These are phyloP conservation scores for Perdita meconis DNA, from an alignment of 2,888 invertebrate genomes.

Conservation along the genomic window DNA sequence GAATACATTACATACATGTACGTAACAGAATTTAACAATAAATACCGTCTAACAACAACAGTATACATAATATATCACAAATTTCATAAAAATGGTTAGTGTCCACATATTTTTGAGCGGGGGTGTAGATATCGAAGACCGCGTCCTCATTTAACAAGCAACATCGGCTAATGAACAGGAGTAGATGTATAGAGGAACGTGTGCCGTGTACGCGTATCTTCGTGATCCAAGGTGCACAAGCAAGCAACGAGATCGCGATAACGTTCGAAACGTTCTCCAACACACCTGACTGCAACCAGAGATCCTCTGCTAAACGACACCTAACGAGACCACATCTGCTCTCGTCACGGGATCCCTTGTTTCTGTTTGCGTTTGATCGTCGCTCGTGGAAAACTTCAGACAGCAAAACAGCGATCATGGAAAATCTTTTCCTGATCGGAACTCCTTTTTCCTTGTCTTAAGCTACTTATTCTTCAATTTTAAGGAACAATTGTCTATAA, in stretches of 20 bases:
- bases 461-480: too few species aligned
- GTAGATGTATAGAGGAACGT: constrained; percentile 16
- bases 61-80: too few species aligned
- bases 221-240: constrained; percentile 41
- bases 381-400: constrained; percentile 12
- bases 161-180: constrained; percentile 20
- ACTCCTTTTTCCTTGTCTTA: too few species aligned
- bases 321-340: constrained; percentile 63
- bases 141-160: constrained; percentile 22
- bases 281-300: constrained; percentile 80
- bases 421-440: too few species aligned
- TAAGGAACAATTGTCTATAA: too few species aligned
- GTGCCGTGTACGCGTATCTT: constrained; percentile 4
- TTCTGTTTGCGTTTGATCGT: constrained; percentile 28
- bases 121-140: too few species aligned
- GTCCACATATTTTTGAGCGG: too few species aligned
- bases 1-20: too few species aligned
- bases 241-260: constrained; percentile 72
- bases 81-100: too few species aligned
- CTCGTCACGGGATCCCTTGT: constrained; percentile 60
- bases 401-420: too few species aligned
- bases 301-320: constrained; percentile 76
- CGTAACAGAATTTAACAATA: too few species aligned
- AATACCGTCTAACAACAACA: too few species aligned
- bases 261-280: constrained; percentile 62